phyloP scores from a whole-genome alignment of 1,140 invertebrate genomes.

The Hetaerina americana region DNA sequence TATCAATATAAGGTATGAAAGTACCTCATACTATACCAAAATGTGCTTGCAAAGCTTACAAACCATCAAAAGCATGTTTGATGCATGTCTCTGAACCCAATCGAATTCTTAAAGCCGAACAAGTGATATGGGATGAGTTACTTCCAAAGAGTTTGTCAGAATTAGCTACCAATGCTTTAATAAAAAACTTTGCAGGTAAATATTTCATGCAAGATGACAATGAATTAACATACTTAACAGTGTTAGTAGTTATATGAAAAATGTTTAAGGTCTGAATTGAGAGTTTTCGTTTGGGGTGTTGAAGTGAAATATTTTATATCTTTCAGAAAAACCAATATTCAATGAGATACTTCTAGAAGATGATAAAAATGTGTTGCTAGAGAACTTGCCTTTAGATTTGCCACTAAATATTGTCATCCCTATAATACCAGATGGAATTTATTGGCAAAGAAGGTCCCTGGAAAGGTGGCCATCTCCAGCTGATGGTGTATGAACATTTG shows the following conservation, averaged over 20 bases:
- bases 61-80: background rate
- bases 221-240: background rate
- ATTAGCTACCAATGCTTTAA: background rate
- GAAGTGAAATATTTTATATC: too few species aligned
- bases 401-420: background rate
- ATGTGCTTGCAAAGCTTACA: background rate
- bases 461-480: background rate
- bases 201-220: background rate
- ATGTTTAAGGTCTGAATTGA: too few species aligned
- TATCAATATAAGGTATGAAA: too few species aligned
- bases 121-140: background rate
- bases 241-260: background rate
- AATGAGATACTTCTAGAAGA: background rate
- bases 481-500: background rate
- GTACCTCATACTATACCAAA: background rate
- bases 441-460: background rate
- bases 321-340: background rate
- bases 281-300: too few species aligned
- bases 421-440: background rate
- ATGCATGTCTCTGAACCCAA: background rate
- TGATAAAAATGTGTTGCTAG: background rate
- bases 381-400: background rate
- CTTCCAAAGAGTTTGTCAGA: background rate
- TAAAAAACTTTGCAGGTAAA: background rate
- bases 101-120: background rate